Conservation (phyloP, 2,113 vertebrate genomes). For the Helogale parvula region DNA sequence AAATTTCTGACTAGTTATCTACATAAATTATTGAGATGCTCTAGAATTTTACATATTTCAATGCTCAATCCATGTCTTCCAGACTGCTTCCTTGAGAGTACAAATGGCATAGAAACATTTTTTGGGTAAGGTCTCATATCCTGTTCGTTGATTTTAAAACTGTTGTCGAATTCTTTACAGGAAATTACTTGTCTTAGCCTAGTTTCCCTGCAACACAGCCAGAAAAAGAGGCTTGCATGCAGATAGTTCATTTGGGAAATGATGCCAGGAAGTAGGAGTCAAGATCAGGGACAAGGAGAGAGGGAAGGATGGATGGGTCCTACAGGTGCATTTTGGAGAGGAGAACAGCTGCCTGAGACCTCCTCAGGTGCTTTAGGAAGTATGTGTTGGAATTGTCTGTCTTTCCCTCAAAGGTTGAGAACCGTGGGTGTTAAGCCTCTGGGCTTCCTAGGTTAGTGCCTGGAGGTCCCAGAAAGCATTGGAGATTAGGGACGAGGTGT, state of each 20-base stretch:
- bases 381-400: neutral
- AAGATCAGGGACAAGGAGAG: no score
- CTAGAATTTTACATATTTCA: neutral
- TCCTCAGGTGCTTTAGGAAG: neutral
- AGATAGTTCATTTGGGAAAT: neutral
- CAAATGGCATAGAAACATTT: neutral
- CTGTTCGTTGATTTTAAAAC: neutral
- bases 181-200: neutral
- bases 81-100: neutral
- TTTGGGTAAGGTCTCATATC: neutral
- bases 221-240: neutral
- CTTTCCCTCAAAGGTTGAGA: neutral
- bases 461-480: neutral
- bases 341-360: neutral
- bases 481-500: neutral
- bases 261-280: neutral
- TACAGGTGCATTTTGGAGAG: no score
- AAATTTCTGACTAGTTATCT: neutral
- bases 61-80: neutral
- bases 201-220: neutral
- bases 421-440: neutral
- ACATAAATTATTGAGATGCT: neutral
- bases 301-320: neutral
- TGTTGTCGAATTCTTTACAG: neutral
- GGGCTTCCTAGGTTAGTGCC: neutral